phyloP scores from a whole-genome alignment of 2,888 invertebrate genomes.

The Catocala sponsa region DNA sequence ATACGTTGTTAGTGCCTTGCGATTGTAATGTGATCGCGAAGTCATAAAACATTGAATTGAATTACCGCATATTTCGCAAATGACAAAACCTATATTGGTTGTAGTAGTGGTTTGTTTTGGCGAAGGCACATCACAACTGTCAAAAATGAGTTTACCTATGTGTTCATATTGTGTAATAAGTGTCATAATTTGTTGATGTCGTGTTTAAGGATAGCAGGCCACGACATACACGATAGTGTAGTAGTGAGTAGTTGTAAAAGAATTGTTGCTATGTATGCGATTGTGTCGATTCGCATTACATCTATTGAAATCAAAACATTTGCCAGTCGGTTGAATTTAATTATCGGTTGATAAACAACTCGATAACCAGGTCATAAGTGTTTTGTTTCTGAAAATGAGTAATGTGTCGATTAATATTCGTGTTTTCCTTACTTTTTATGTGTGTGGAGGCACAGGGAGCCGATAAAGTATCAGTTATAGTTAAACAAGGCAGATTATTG shows the following conservation, averaged over 20 bases:
- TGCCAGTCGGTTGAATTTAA: slow-evolving; percentile 57
- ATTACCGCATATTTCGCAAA: no score
- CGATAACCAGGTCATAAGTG: slow-evolving; percentile 5
- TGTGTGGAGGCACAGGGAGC: slow-evolving; percentile 38
- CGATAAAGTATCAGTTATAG: slow-evolving; percentile 63
- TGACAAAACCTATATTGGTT: no score
- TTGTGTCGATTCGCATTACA: background rate
- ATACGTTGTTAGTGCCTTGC: background rate
- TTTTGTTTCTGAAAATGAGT: slow-evolving; percentile 23
- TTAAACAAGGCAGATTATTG: slow-evolving; percentile 69
- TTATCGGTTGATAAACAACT: slow-evolving; percentile 34
- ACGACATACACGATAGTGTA: no score
- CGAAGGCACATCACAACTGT: no score
- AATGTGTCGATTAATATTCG: slow-evolving; percentile 49
- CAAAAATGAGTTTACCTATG: no score
- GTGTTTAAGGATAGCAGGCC: no score
- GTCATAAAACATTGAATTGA: background rate
- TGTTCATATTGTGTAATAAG: no score
- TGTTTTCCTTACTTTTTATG: slow-evolving; percentile 49
- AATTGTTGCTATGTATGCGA: background rate
- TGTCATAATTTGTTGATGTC: no score
- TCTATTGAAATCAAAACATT: slow-evolving; percentile 55
- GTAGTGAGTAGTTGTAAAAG: no score
- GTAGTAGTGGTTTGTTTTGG: no score
- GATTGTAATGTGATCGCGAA: background rate